Percentiles rank a stretch among this genome's conserved stretches.
Conservation (phyloP, 1,140 invertebrate genomes). For the Leptinotarsa undecemlineata region DNA sequence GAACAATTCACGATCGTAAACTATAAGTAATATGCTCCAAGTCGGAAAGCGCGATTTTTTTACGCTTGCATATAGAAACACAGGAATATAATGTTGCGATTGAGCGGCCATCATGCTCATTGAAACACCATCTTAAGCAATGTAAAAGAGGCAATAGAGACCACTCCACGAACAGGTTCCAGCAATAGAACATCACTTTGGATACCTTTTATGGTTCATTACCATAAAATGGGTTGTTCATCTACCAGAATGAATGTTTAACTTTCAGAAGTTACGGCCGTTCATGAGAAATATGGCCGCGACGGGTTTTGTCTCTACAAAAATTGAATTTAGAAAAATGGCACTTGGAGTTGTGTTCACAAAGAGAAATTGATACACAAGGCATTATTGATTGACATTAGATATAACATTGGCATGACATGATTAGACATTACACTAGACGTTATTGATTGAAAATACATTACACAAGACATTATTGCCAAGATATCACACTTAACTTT, state of each 20-base stretch:
- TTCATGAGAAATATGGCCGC: neutral
- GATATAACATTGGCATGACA: too few species aligned
- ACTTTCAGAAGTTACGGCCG: slow-evolving; percentile 1
- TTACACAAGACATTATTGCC: too few species aligned
- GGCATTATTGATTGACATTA: too few species aligned
- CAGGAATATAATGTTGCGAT: slow-evolving; percentile 11
- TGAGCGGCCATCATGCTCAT: slow-evolving; percentile 13
- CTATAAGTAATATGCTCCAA: neutral
- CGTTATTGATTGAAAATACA: too few species aligned
- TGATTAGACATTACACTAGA: too few species aligned
- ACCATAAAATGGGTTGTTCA: slow-evolving; percentile 24
- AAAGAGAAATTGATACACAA: too few species aligned
- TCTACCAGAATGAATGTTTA: slow-evolving; percentile 4
- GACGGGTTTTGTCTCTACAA: neutral
- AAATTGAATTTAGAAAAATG: too few species aligned
- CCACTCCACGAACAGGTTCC: slow-evolving; percentile 14
- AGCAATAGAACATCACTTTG: slow-evolving; percentile 16
- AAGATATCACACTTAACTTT: too few species aligned
- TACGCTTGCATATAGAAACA: neutral
- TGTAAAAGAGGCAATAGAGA: slow-evolving; percentile 1
- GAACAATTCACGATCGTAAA: neutral
- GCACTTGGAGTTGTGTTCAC: too few species aligned
- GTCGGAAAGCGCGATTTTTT: neutral
- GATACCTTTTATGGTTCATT: slow-evolving; percentile 19
- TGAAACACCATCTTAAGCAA: slow-evolving; percentile 18